A percentile compares a stretch with the other conserved stretches of the same genome.
Evolutionary conservation across 2,113 vertebrate species (phyloP).

Genomic region (Amphiprion ocellaris): DNA sequence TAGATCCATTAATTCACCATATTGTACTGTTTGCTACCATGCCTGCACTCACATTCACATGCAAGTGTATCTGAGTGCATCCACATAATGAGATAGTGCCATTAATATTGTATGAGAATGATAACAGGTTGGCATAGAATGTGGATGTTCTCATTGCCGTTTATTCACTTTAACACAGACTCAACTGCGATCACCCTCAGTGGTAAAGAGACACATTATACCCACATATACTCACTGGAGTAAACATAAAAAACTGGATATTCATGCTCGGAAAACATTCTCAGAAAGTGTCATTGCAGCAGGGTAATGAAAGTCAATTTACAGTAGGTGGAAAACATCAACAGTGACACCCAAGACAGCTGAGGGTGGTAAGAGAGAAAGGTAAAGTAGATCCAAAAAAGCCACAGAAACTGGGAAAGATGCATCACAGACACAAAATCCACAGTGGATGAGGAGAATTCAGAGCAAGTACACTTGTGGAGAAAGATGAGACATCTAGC

Average conservation of each 20-base stretch:
- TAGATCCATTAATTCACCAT: conserved; percentile 41
- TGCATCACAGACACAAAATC: conserved; percentile 39
- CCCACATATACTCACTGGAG: not conserved
- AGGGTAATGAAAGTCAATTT: conserved; percentile 31
- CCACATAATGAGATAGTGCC: conserved; percentile 6
- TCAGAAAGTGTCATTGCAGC: conserved; percentile 13
- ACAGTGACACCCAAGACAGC: conserved; percentile 2
- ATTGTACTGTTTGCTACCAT: conserved; percentile 1
- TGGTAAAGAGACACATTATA: conserved; percentile 1
- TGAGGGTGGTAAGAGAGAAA: conserved; percentile 14
- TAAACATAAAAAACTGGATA: conserved; percentile 8
- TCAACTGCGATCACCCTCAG: conserved; percentile 3
- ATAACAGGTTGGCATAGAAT: conserved; percentile 30
- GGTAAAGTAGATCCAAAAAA: conserved; percentile 38
- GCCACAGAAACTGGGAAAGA: conserved; percentile 7
- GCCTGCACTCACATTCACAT: conserved; percentile 22
- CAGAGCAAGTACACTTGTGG: conserved; percentile 17
- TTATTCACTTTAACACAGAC: conserved; percentile 42
- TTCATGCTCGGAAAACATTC: conserved; percentile 9
- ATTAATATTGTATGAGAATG: conserved; percentile 70
- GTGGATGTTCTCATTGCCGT: conserved; percentile 51
- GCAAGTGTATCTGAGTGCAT: not conserved
- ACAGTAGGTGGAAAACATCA: conserved; percentile 25
- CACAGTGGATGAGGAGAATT: conserved; percentile 37
- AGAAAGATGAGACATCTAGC: conserved; percentile 45